These are phyloP conservation scores for Leuctra nigra DNA, from an alignment of 2,888 invertebrate species.

Conservation along the genomic window DNA sequence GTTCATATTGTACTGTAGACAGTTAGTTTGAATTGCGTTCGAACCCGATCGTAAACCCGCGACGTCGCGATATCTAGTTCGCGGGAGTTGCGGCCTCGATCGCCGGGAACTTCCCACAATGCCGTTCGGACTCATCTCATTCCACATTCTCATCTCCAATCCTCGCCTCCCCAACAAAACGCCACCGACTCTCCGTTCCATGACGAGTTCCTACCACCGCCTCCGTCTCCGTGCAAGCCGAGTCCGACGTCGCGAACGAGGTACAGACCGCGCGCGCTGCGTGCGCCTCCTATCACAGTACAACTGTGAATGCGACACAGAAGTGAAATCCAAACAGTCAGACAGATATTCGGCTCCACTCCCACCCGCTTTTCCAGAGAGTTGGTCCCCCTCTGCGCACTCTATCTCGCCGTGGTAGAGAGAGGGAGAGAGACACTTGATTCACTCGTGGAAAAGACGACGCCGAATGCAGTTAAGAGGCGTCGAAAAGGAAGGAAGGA, in stretches of 20 bases:
- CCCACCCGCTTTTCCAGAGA: slow-evolving; percentile 1
- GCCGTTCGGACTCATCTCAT: background rate
- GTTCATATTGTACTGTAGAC: too few species aligned
- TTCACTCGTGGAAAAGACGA: slow-evolving; percentile 1
- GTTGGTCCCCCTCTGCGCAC: slow-evolving; percentile 11
- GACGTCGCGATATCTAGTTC: too few species aligned
- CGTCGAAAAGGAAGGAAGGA: slow-evolving; percentile 11
- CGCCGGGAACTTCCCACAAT: slow-evolving; percentile 7
- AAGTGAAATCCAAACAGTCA: slow-evolving; percentile 1
- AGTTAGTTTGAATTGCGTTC: background rate
- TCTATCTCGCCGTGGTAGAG: background rate
- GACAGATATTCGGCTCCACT: slow-evolving; percentile 10
- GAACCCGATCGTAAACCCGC: background rate
- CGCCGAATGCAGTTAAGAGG: background rate
- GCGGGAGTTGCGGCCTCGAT: slow-evolving; percentile 20
- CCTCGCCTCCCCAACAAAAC: background rate
- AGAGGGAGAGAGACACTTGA: slow-evolving; percentile 13
- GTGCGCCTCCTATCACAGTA: slow-evolving; percentile 23
- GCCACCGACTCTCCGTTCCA: background rate
- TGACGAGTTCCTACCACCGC: too few species aligned
- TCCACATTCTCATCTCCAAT: too few species aligned
- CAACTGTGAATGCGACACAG: slow-evolving; percentile 26
- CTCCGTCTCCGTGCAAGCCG: too few species aligned
- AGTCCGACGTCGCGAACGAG: slow-evolving; percentile 6
- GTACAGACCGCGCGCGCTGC: slow-evolving; percentile 13